Evolutionary conservation across 2,113 vertebrate genomes (phyloP).

Genomic region (Lepus europaeus): DNA sequence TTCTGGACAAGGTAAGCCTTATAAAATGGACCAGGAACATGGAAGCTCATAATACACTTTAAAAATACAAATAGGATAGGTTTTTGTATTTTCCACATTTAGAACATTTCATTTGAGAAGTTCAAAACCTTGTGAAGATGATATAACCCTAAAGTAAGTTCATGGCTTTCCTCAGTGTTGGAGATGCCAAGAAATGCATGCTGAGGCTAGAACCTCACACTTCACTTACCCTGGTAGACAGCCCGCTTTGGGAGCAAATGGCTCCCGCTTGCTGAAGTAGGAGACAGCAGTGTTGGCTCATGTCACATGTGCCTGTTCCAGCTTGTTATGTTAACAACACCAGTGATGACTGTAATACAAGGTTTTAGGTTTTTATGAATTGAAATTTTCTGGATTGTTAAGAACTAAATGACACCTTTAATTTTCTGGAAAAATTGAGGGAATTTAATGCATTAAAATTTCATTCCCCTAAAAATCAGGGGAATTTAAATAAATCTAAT

Average conservation of each 20-base stretch:
- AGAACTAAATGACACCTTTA: background rate
- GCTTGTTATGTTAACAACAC: background rate
- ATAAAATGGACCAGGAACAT: background rate
- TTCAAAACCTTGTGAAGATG: no score
- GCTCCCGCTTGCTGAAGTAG: background rate
- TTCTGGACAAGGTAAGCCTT: background rate
- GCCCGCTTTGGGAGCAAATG: background rate
- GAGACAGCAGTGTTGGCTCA: background rate
- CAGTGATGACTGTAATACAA: background rate
- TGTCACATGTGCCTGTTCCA: background rate
- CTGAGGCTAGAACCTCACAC: background rate
- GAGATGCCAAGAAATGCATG: background rate
- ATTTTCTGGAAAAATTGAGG: background rate
- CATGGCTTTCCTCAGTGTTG: background rate
- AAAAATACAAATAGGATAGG: background rate
- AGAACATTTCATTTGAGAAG: slow-evolving; percentile 19
- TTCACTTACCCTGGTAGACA: no score
- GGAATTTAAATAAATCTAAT: background rate
- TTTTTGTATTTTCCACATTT: background rate
- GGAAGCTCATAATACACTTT: background rate
- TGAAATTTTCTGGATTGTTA: background rate
- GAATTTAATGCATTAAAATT: background rate
- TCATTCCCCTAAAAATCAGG: background rate
- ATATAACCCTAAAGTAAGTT: background rate
- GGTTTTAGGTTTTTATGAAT: background rate